These are phyloP conservation scores for Heliconius erato DNA, from an alignment of 2,888 invertebrate genomes.

Conservation along the genomic window DNA sequence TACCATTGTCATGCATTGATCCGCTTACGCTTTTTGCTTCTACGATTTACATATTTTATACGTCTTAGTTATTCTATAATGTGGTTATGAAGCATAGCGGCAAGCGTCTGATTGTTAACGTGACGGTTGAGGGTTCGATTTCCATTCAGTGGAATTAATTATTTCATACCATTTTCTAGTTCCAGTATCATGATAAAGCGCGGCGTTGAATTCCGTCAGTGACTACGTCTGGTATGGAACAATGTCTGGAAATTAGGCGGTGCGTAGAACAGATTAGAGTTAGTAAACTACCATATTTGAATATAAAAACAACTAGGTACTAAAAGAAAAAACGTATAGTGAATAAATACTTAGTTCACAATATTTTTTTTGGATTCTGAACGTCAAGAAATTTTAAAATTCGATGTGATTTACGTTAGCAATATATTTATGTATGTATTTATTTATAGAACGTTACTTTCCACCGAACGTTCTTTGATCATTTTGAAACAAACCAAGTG, in stretches of 20 bases:
- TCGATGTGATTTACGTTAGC: background rate
- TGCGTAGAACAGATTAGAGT: too few species aligned
- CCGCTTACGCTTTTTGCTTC: conserved; percentile 21
- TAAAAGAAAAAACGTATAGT: background rate
- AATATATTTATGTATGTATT: background rate
- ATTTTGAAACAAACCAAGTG: conserved; percentile 26
- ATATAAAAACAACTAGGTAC: too few species aligned
- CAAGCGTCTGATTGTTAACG: too few species aligned
- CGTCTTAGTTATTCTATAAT: background rate
- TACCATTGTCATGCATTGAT: conserved; percentile 36
- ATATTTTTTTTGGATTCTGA: background rate
- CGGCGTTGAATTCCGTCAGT: too few species aligned
- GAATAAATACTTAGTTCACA: too few species aligned
- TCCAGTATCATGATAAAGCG: too few species aligned
- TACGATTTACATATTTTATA: background rate
- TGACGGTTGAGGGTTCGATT: background rate
- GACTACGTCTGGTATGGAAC: too few species aligned
- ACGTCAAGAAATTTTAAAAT: background rate
- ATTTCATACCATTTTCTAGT: background rate
- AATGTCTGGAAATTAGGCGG: too few species aligned
- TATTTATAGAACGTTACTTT: background rate
- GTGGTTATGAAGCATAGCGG: too few species aligned
- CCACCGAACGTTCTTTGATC: conserved; percentile 26
- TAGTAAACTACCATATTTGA: too few species aligned
- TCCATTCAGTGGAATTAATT: background rate